Evolutionary conservation across 2,113 vertebrate genomes (phyloP), one percentile per base, ranked within the genome.

Genomic region (Charina bottae): DNA sequence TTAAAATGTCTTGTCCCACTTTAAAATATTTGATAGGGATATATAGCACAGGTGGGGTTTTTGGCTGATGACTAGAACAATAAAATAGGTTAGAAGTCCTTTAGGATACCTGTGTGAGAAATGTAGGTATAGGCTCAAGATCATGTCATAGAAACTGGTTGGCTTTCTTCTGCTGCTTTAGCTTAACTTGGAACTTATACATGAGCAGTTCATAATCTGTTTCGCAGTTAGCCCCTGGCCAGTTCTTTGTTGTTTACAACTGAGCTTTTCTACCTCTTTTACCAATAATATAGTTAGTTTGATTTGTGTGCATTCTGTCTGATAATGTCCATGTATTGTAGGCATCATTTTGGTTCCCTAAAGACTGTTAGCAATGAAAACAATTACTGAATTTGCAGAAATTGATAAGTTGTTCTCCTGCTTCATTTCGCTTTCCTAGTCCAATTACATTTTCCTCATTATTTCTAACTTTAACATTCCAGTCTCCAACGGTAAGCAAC

Each of bases 1-100:
- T 12, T 2, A 6, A 56, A 83, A 87, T 6, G 6, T 37, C 24
- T 91, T 89, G 91, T 94, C 60, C 89, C 87, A 83, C 90, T 95
- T 95, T 19, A 1, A 90, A 95, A 92, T 53, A 0, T 24, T 21
- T 19, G 86, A 91, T 55, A 13, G 42, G 72, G 92, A 59, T 0
- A 33, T 88, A 42, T 56, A 78, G 10, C 17, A 85, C 42, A 90
- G 42, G 0, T 54, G 28, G 3, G 19, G 90, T n/a, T 54, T 85
- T 90, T 60, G 90, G 17, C 58, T 88, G 68, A 49, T 33, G 64
- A 42, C 86, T 90, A 88, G 78, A 88, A 72, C 33, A 42, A 42
- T 42, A 42, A 42, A 42, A 42, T 42, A 42, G n/a, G n/a, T n/a
- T 56, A n/a, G 64, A 72, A 72, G 64, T 72, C 64, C 6, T 17